phyloP scores from a whole-genome alignment of 2,797 vertebrate species.

The Sebastes nivosus region DNA sequence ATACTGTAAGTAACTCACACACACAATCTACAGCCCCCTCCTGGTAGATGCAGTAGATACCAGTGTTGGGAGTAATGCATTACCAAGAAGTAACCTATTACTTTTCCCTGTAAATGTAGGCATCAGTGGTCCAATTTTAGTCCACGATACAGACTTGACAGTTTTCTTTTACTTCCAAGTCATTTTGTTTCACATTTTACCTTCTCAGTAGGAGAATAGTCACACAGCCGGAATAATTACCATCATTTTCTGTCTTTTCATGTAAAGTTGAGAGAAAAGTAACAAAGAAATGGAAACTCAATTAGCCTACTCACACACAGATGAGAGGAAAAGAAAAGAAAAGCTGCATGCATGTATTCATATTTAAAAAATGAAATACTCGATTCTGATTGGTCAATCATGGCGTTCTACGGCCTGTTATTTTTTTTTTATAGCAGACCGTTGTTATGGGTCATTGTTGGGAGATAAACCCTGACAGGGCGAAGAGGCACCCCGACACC shows the following conservation, averaged over 20 bases:
- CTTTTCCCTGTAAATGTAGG: background rate
- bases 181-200: background rate
- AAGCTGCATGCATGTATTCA: background rate
- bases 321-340: background rate
- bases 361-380: background rate
- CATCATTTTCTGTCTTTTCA: background rate
- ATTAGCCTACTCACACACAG: background rate
- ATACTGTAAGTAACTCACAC: background rate
- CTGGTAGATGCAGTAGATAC: no score
- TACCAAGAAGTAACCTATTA: background rate
- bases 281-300: background rate
- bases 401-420: no score
- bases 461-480: no score
- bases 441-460: no score
- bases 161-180: background rate
- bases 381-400: no score
- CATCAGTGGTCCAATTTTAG: background rate
- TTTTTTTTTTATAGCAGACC: no score
- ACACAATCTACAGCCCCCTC: background rate
- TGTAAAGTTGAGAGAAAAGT: background rate
- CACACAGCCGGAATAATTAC: background rate
- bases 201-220: background rate
- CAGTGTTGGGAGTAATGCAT: background rate
- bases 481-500: no score
- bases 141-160: background rate